Conservation (phyloP, 2,888 invertebrate species). For the Automeris io region DNA sequence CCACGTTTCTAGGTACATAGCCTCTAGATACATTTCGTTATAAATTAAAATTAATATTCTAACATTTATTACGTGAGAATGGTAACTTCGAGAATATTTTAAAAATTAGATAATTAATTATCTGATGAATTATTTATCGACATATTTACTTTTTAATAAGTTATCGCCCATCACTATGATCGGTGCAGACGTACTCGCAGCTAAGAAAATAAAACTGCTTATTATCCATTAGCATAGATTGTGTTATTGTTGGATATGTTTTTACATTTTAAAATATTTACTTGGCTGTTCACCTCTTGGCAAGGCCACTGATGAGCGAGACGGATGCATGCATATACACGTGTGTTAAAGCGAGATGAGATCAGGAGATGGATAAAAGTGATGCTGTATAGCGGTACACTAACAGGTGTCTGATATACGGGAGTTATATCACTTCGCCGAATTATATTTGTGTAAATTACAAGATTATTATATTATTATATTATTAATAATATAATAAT, state of each 20-base stretch:
- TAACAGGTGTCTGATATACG: slow-evolving; percentile 35
- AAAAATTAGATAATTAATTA: no score
- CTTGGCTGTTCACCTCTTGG: slow-evolving; percentile 43
- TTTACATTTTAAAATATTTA: slow-evolving; percentile 19
- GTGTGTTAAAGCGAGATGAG: not conserved
- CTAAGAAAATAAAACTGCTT: slow-evolving; percentile 9
- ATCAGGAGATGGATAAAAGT: not conserved
- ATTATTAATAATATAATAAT: no score
- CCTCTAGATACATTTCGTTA: no score
- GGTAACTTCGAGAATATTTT: no score
- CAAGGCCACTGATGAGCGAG: slow-evolving; percentile 7
- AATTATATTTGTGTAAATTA: no score
- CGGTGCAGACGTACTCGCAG: not conserved
- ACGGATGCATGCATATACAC: slow-evolving; percentile 15
- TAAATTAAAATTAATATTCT: no score
- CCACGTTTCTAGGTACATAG: no score
- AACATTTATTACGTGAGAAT: no score
- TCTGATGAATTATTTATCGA: no score
- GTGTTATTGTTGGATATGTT: slow-evolving; percentile 28
- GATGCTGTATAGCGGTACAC: not conserved
- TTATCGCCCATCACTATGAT: not conserved
- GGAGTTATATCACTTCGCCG: no score
- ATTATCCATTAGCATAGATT: slow-evolving; percentile 16
- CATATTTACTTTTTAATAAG: no score
- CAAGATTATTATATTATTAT: no score